A percentile compares a stretch with the other conserved stretches of the same genome.
phyloP scores from a whole-genome alignment of 2,888 invertebrate genomes.

The Amphipyra berbera region DNA sequence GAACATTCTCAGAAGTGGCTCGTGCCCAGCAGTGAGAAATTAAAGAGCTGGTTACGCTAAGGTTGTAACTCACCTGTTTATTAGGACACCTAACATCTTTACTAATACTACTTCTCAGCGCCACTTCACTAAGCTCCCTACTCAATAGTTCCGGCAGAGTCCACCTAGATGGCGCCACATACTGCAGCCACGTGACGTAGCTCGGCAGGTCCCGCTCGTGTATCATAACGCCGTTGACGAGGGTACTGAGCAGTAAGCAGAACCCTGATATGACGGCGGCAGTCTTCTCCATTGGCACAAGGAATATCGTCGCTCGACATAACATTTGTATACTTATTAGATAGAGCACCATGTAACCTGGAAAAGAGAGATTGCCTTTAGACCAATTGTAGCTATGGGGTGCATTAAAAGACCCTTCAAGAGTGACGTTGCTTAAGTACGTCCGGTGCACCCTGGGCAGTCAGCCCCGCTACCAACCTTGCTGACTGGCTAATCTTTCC shows the following conservation, averaged over 20 bases:
- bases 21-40: no score
- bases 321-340: constrained; percentile 92
- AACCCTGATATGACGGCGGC: constrained; percentile 91
- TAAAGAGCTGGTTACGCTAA: no score
- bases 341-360: constrained; percentile 93
- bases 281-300: constrained; percentile 91
- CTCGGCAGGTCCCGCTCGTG: constrained; percentile 92
- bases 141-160: constrained; percentile 91
- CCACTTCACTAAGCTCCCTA: constrained; percentile 91
- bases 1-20: no score
- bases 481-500: no score
- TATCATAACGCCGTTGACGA: constrained; percentile 92
- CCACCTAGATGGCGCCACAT: constrained; percentile 93
- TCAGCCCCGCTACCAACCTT: no score
- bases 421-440: no score
- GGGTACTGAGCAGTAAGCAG: constrained; percentile 90
- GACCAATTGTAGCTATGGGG: no score
- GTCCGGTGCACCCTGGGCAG: no score
- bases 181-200: constrained; percentile 92
- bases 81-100: constrained; percentile 91
- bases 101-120: constrained; percentile 88
- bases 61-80: constrained; percentile 90
- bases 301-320: constrained; percentile 91
- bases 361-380: constrained; percentile 3
- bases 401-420: no score